Evolutionary conservation across 2,888 invertebrate species (phyloP).

Genomic region (Drosophila lacicola): DNA sequence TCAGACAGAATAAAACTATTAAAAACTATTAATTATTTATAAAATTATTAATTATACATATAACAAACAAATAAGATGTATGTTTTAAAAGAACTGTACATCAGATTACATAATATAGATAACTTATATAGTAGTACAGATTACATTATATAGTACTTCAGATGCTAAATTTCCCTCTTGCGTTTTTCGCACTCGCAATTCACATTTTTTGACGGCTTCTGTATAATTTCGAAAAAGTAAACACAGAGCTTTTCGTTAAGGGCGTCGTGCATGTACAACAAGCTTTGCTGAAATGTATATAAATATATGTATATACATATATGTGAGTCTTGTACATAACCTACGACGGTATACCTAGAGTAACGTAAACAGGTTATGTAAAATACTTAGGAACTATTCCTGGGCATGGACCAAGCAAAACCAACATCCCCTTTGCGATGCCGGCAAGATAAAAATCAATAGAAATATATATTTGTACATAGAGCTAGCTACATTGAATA

Average conservation of each 20-base stretch:
- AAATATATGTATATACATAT: conserved; percentile 12
- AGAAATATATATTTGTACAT: conserved; percentile 42
- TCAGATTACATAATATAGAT: too few species aligned
- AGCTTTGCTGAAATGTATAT: conserved; percentile 48
- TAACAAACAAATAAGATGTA: background rate
- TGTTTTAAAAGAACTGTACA: too few species aligned
- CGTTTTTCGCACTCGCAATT: background rate
- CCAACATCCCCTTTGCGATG: conserved; percentile 68
- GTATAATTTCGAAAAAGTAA: conserved; percentile 61
- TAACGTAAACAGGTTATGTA: conserved; percentile 39
- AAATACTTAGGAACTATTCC: conserved; percentile 42
- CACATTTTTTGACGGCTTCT: conserved; percentile 10
- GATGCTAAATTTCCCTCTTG: conserved; percentile 8
- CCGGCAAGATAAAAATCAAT: conserved; percentile 78
- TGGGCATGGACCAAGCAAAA: conserved; percentile 39
- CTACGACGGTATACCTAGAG: conserved; percentile 6
- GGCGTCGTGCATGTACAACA: conserved; percentile 64
- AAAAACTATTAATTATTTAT: background rate
- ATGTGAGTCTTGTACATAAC: background rate
- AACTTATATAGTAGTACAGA: too few species aligned
- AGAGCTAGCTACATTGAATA: conserved; percentile 42
- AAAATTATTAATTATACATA: background rate
- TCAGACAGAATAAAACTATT: background rate
- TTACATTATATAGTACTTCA: too few species aligned
- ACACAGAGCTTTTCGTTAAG: conserved; percentile 62